Percentiles rank a stretch among this genome's conserved stretches.
Conservation (phyloP, 2,888 invertebrate genomes). For the Epinotia ramella region DNA sequence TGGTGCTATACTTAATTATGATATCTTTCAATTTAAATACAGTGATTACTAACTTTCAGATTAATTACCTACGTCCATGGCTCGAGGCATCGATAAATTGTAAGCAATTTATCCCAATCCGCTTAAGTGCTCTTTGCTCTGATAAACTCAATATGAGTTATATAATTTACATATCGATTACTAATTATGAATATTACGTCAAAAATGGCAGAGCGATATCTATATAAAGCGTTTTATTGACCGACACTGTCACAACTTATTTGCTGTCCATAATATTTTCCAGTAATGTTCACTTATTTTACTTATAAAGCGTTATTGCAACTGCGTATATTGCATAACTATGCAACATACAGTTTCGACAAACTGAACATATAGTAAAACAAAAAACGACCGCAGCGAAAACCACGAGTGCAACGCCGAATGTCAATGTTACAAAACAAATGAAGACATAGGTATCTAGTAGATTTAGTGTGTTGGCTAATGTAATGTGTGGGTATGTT, state of each 20-base stretch:
- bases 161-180: conserved; percentile 1
- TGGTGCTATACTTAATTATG: not conserved
- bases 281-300: not conserved
- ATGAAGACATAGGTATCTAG: conserved; percentile 20
- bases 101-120: not conserved
- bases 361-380: conserved; percentile 6
- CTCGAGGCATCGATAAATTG: not conserved
- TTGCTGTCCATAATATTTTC: not conserved
- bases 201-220: not conserved
- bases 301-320: not conserved
- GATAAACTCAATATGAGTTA: not conserved
- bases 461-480: not conserved
- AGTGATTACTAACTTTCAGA: not conserved
- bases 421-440: conserved; percentile 45
- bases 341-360: conserved; percentile 9
- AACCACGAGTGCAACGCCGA: conserved; percentile 15
- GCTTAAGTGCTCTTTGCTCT: not conserved
- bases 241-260: not conserved
- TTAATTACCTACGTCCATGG: not conserved
- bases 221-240: not conserved
- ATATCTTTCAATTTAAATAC: not conserved
- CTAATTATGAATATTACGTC: not conserved
- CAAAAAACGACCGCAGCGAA: conserved; percentile 5
- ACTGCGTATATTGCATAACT: not conserved
- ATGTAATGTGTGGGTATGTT: not conserved